Evolutionary conservation across 2,113 vertebrate species (phyloP).

Genomic region (Indicator maculatus): DNA sequence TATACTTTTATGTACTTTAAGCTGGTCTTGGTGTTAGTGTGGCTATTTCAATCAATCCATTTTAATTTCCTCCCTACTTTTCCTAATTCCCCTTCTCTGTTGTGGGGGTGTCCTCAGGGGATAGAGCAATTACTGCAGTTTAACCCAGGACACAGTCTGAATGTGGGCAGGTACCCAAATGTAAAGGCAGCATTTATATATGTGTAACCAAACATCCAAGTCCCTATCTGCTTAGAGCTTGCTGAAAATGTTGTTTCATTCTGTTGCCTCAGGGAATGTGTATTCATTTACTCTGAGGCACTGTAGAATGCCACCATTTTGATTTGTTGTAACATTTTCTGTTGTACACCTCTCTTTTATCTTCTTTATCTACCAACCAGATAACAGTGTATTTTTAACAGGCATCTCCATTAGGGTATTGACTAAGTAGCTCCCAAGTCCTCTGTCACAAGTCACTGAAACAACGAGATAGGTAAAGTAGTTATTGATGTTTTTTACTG

Average conservation of each 20-base stretch:
- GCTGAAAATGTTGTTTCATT: background rate
- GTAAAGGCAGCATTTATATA: background rate
- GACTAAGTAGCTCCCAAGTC: conserved; percentile 28
- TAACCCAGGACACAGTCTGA: too few relatives aligned
- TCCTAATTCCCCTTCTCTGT: too few relatives aligned
- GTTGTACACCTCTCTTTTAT: conserved; percentile 5
- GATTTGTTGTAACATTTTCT: conserved; percentile 6
- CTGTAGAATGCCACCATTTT: background rate
- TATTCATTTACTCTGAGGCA: background rate
- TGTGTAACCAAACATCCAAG: background rate
- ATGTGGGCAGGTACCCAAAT: background rate
- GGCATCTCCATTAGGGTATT: conserved; percentile 46
- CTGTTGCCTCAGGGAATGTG: background rate
- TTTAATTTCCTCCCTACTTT: too few relatives aligned
- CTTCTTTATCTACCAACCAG: conserved; percentile 45
- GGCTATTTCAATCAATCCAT: too few relatives aligned
- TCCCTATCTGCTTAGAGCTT: background rate
- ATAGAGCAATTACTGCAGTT: too few relatives aligned
- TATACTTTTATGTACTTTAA: too few relatives aligned
- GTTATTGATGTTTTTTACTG: conserved; percentile 41
- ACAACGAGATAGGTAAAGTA: conserved; percentile 32
- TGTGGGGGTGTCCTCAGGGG: too few relatives aligned
- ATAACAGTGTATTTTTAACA: conserved; percentile 41
- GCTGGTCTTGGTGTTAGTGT: too few relatives aligned
- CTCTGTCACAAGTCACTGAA: conserved; percentile 31